Evolutionary conservation across 2,113 vertebrate species (phyloP), one percentile per base, ranked within the genome.

Genomic region (Grammomys dolichurus): DNA sequence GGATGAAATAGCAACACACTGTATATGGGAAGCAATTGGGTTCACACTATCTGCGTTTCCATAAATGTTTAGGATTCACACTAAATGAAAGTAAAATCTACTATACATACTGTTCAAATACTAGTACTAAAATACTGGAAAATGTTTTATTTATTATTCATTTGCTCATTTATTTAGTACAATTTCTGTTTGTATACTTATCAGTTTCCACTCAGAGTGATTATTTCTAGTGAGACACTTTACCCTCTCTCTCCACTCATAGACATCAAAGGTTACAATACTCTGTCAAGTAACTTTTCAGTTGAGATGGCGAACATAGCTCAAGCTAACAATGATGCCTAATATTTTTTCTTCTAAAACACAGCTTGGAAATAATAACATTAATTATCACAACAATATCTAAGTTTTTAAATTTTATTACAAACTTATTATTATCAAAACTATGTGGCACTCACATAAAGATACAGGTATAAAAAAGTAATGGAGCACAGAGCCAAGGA

Each of bases 91-190:
- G 17, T 26, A 75, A 14, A 95, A 85, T 63, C 22, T 63, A 58
- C 73, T 67, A 60, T 16, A 90, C 87, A n/a, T 69, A 7, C 60
- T 80, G 77, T 84, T 91, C 28, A 94, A 69, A 95, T 3, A 48
- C 8, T 24, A 48, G 40, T 78, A 17, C 11, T 70, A 26, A 87
- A 90, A 77, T 67, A 16, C 11, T 91, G 20, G 10, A 1, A 78
- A 56, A 2, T 72, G 7, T 24, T 73, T 87, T 54, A 40, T 70
- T 40, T 73, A 73, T 69, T 77, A 76, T 70, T 63, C 90, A 78
- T 73, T 69, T 8, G 7, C n/a, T 40, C n/a, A 20, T 81, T 89
- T 75, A 51, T 80, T 76, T 92, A 85, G 76, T 69, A 86, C 11
- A 63, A 69, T 87, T 87, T 91, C 51, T 69, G n/a, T 36, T 31